Evolutionary conservation across 2,888 invertebrate genomes (phyloP), one percentile per base, ranked within the genome.

Genomic region (Celastrina argiolus): DNA sequence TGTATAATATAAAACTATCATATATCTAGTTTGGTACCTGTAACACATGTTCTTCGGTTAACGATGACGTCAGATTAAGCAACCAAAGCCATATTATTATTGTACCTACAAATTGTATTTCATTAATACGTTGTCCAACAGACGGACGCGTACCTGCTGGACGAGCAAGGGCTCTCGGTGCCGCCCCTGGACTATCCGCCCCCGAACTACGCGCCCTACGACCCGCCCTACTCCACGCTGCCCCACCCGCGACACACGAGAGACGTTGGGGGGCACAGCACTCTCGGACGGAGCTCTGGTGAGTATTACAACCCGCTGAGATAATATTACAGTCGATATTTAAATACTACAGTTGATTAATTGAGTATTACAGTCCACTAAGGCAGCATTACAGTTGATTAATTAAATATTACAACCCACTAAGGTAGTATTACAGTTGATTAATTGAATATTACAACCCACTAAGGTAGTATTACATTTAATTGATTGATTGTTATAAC

Each of bases 161-260:
- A 91, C 51, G 91, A 88, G 3, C 92, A 92, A 45, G 93, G 86
- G 0, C 74, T 51, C 12, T 51, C 90, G 8, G 84, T 88, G 2
- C 96, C 96, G 5, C 95, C 96, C 0, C 90, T 94, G 31, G 89
- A 94, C 79, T 94, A 94, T 78, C 94, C 94, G 42, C 94, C 94
- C 56, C 93, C 93, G 0, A 87, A 91, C 79, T 91, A 92, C 69
- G 88, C 86, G 0, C 85, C 88, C 4, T 90, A 91, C 72, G 92
- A 92, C 56, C 92, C 87, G 69, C 90, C 89, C 69, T 87, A 90
- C 0, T 74, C 89, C 45, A 88, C 91, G 56, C 78, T 93, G 79
- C 93, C 93, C 39, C 93, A 92, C 74, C 92, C 92, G 18, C 91
- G 92, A 77, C 87, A 93, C 74, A 92, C 93, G 72, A 92, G 92